Evolutionary conservation across 2,113 vertebrate genomes (phyloP).

Genomic region (Podarcis raffonei): DNA sequence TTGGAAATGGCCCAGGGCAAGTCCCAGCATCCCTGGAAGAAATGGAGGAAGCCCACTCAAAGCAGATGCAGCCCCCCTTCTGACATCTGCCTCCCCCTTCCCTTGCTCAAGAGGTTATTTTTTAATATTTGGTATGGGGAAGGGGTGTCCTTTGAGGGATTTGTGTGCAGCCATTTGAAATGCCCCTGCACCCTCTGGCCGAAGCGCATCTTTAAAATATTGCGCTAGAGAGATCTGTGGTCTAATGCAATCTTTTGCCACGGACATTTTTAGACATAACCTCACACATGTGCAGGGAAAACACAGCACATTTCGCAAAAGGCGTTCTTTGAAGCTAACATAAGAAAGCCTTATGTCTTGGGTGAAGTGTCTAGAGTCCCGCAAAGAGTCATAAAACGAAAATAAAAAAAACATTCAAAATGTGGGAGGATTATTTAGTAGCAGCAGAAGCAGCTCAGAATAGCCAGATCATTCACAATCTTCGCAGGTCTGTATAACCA

Average conservation of each 20-base stretch:
- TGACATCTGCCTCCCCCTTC: too few relatives aligned
- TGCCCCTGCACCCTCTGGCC: too few relatives aligned
- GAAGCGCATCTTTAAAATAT: too few relatives aligned
- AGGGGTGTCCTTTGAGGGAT: too few relatives aligned
- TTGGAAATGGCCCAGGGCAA: too few relatives aligned
- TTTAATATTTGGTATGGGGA: too few relatives aligned
- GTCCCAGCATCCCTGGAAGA: too few relatives aligned
- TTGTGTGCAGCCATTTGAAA: too few relatives aligned
- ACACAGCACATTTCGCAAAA: neutral
- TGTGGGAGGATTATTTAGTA: fast-evolving
- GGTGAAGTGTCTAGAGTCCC: neutral
- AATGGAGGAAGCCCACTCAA: too few relatives aligned
- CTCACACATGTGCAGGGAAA: neutral
- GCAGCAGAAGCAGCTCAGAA: fast-evolving
- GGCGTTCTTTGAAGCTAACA: neutral
- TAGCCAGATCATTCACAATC: neutral
- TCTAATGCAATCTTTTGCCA: neutral
- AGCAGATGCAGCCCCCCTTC: too few relatives aligned
- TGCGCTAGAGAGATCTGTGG: neutral
- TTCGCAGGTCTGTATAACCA: neutral
- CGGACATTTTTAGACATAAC: neutral
- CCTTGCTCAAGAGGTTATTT: too few relatives aligned
- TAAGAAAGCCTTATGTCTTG: neutral
- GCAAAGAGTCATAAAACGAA: fast-evolving
- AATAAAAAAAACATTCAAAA: fast-evolving